phyloP scores from a whole-genome alignment of 2,888 invertebrate species.

The Apoderus coryli region DNA sequence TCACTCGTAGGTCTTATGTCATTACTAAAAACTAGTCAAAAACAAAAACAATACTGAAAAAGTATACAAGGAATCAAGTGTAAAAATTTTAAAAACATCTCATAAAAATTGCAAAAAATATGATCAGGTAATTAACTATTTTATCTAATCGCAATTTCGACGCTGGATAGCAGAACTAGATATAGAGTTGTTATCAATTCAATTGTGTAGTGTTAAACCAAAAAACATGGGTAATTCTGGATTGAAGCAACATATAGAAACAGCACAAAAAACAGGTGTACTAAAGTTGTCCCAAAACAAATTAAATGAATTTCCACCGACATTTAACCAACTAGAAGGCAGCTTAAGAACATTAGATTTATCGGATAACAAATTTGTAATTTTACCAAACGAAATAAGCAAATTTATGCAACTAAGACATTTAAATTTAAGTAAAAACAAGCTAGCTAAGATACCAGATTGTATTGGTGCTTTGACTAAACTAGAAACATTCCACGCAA shows the following conservation, averaged over 20 bases:
- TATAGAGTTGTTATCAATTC: no score
- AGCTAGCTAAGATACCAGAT: slow-evolving; percentile 53
- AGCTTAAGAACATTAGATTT: slow-evolving; percentile 79
- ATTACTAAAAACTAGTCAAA: no score
- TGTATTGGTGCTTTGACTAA: slow-evolving; percentile 52
- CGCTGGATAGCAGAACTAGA: no score
- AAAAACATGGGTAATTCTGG: slow-evolving; percentile 94
- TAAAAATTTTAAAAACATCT: no score
- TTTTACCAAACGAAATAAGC: slow-evolving; percentile 65
- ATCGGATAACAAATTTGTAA: slow-evolving; percentile 75
- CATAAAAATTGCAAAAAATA: no score
- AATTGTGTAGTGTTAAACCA: no score
- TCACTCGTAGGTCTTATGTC: no score
- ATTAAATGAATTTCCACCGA: slow-evolving; percentile 65
- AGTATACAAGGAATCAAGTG: no score
- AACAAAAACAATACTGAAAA: no score
- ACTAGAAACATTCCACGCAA: slow-evolving; percentile 59
- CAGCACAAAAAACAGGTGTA: slow-evolving; percentile 89
- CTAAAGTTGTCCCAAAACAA: slow-evolving; percentile 74
- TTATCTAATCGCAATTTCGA: no score
- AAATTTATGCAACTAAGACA: slow-evolving; percentile 58
- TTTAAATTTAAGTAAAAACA: slow-evolving; percentile 71
- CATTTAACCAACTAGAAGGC: slow-evolving; percentile 47
- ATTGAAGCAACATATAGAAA: slow-evolving; percentile 83
- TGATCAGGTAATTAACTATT: no score